Percentiles rank a stretch among this genome's conserved stretches.
Conservation (phyloP, 2,113 vertebrate genomes). For the Eptesicus fuscus region DNA sequence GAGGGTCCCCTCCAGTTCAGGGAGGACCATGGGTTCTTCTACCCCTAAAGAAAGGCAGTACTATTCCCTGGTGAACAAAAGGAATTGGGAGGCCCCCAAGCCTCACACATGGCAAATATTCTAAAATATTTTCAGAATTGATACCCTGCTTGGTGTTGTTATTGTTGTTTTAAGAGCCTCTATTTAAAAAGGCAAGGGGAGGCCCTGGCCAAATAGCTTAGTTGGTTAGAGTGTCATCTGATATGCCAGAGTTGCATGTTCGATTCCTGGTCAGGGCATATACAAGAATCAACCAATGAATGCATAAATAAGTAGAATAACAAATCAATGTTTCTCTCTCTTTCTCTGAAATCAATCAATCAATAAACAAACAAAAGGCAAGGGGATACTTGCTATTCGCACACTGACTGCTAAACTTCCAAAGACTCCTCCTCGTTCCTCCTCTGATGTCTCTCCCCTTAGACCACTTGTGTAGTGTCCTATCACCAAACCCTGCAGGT, state of each 20-base stretch:
- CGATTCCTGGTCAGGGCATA: no score
- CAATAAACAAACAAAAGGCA: not conserved
- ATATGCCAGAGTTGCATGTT: no score
- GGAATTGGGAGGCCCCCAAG: not conserved
- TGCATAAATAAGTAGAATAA: no score
- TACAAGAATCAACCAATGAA: no score
- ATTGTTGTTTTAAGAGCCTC: not conserved
- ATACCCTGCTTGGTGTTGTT: not conserved
- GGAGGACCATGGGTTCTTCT: not conserved
- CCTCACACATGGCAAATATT: not conserved
- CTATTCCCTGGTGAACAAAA: not conserved
- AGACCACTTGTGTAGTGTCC: not conserved
- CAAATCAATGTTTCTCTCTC: no score
- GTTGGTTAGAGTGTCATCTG: no score
- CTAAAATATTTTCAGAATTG: conserved; percentile 12
- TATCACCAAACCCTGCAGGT: fast-evolving
- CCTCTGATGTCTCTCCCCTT: not conserved
- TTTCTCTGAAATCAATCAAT: no score
- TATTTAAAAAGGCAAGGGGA: not conserved
- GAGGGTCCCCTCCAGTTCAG: not conserved
- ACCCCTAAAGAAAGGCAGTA: not conserved
- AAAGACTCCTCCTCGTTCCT: not conserved
- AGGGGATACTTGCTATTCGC: not conserved
- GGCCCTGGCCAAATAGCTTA: no score
- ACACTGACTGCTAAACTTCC: not conserved